Conservation (phyloP, 2,797 vertebrate genomes). For the Rhynchotus rufescens region DNA sequence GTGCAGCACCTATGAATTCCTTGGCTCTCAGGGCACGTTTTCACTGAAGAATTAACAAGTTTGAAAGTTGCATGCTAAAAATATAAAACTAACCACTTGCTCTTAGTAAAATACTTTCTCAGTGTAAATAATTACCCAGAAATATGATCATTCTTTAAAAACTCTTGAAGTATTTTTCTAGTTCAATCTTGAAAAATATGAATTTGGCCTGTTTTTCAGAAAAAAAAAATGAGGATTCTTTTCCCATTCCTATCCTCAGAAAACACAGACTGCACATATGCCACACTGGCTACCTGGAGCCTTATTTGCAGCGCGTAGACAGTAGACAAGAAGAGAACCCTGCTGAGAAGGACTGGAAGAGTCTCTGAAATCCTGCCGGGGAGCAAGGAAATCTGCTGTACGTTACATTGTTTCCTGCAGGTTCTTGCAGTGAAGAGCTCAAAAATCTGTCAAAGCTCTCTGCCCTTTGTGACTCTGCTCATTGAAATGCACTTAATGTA, state of each 20-base stretch:
- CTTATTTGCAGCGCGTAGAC: background rate
- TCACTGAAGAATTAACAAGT: background rate
- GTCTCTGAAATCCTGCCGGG: conserved; percentile 42
- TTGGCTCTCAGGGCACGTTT: background rate
- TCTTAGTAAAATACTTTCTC: background rate
- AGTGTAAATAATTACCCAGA: background rate
- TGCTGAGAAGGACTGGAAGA: conserved; percentile 61
- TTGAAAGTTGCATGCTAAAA: conserved; percentile 22
- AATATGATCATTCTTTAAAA: background rate
- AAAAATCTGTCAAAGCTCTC: conserved; percentile 41
- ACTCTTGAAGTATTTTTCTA: background rate
- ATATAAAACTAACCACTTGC: background rate
- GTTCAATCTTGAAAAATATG: background rate
- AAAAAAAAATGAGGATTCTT: background rate
- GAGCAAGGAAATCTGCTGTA: conserved; percentile 64
- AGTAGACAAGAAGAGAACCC: conserved; percentile 59
- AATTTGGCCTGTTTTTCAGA: background rate
- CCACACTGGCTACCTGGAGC: background rate
- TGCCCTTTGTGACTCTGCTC: conserved; percentile 15
- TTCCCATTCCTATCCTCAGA: background rate
- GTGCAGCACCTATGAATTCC: background rate
- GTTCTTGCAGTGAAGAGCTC: conserved; percentile 64
- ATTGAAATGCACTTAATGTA: background rate
- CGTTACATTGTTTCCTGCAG: conserved; percentile 58
- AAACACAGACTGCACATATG: background rate